These are phyloP conservation scores for Centroberyx gerrardi DNA, from an alignment of 2,797 vertebrate genomes.

Conservation along the genomic window DNA sequence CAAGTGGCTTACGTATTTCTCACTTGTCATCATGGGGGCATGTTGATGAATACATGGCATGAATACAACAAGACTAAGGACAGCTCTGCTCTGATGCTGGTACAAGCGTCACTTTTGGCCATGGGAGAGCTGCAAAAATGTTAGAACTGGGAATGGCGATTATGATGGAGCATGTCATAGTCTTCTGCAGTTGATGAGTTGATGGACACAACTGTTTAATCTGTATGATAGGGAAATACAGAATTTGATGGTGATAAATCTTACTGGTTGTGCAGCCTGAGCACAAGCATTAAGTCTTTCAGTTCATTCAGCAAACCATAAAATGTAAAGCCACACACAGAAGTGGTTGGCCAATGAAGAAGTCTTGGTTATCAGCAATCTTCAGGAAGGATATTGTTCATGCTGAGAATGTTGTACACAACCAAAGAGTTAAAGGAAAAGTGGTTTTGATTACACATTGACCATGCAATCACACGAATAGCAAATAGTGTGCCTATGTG, in stretches of 20 bases:
- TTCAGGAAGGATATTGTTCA: conserved; percentile 27
- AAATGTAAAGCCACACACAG: conserved; percentile 3
- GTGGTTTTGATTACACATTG: neutral
- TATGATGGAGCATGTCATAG: neutral
- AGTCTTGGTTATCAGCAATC: conserved; percentile 40
- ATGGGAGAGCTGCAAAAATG: conserved; percentile 13
- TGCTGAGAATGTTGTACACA: neutral
- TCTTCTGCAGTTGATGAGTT: neutral
- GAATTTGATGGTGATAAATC: conserved; percentile 32
- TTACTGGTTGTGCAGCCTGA: neutral
- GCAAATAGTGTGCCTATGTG: neutral
- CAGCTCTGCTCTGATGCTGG: neutral
- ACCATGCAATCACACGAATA: neutral
- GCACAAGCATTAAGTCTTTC: conserved; percentile 22
- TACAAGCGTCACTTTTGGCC: neutral
- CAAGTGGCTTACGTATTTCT: no score
- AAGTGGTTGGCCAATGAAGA: neutral
- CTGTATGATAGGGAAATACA: neutral
- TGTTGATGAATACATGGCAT: conserved; percentile 6
- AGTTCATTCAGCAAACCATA: conserved; percentile 31
- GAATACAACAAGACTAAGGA: neutral
- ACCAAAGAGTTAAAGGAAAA: neutral
- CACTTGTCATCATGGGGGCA: neutral
- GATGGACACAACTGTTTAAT: conserved; percentile 18
- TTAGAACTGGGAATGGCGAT: conserved; percentile 18